Evolutionary conservation across 2,113 vertebrate genomes (phyloP).

Genomic region (Sinocyclocheilus anshuiensis): DNA sequence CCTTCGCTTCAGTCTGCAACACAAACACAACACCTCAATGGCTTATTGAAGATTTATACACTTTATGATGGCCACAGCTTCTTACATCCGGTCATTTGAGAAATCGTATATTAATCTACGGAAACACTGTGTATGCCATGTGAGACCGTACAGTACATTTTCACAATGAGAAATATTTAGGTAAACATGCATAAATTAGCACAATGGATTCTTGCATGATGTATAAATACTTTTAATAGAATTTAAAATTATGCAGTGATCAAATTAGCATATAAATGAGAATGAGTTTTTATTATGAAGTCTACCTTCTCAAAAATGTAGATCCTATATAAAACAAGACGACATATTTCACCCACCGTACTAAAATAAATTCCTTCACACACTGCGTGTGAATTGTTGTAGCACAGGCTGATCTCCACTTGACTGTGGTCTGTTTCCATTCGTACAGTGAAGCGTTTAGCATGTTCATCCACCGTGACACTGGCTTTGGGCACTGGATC

Average conservation of each 20-base stretch:
- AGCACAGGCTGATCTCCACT: conserved; percentile 58
- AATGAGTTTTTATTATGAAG: too few species aligned
- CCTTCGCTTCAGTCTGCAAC: conserved; percentile 62
- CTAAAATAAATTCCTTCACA: fast-evolving
- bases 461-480: conserved; percentile 51
- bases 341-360: background rate
- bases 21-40: background rate
- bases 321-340: too few species aligned
- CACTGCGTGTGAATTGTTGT: fast-evolving
- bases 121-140: background rate
- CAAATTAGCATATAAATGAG: too few species aligned
- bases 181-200: too few species aligned
- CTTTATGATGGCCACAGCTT: too few species aligned
- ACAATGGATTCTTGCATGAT: too few species aligned
- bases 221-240: too few species aligned
- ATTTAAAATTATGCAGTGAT: too few species aligned
- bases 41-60: background rate
- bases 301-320: too few species aligned
- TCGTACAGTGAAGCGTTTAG: conserved; percentile 58
- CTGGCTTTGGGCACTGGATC: conserved; percentile 56
- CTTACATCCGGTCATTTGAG: too few species aligned
- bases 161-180: too few species aligned
- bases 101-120: too few species aligned
- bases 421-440: conserved; percentile 36
- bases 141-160: background rate